A percentile compares a stretch with the other conserved stretches of the same genome.
phyloP scores from a whole-genome alignment of 2,888 invertebrate species.

The Papilio protenor region DNA sequence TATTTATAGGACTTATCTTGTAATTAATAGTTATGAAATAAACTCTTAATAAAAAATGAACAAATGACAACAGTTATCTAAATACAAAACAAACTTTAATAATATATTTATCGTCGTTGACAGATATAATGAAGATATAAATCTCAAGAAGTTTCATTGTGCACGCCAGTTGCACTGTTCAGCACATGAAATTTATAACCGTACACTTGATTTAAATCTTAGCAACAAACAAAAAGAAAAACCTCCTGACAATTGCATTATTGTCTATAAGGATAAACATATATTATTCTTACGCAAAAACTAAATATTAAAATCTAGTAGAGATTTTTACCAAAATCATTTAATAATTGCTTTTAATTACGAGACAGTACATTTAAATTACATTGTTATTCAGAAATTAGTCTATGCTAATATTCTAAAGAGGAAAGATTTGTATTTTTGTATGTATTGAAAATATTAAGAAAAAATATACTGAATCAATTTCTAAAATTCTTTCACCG shows the following conservation, averaged over 20 bases:
- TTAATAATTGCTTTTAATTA: no score
- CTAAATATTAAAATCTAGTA: no score
- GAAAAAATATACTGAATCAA: no score
- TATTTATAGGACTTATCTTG: neutral
- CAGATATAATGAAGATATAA: constrained; percentile 24
- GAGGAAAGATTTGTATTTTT: no score
- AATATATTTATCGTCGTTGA: constrained; percentile 15
- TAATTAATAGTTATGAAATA: no score
- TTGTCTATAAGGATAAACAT: neutral
- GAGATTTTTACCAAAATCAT: no score
- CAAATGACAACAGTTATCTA: neutral
- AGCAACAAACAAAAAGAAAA: constrained; percentile 1
- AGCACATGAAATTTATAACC: constrained; percentile 24
- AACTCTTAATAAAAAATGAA: neutral
- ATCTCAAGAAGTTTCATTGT: constrained; percentile 27
- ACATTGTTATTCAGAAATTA: no score
- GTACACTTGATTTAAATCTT: constrained; percentile 22
- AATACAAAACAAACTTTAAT: constrained; percentile 16
- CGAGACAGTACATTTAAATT: no score
- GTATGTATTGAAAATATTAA: no score
- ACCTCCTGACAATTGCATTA: neutral
- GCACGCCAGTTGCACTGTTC: constrained; percentile 21
- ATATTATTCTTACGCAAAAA: neutral
- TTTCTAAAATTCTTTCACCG: no score
- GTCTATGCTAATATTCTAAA: no score